Evolutionary conservation across 2,797 vertebrate species (phyloP).

Genomic region (Cichlasoma orientale): DNA sequence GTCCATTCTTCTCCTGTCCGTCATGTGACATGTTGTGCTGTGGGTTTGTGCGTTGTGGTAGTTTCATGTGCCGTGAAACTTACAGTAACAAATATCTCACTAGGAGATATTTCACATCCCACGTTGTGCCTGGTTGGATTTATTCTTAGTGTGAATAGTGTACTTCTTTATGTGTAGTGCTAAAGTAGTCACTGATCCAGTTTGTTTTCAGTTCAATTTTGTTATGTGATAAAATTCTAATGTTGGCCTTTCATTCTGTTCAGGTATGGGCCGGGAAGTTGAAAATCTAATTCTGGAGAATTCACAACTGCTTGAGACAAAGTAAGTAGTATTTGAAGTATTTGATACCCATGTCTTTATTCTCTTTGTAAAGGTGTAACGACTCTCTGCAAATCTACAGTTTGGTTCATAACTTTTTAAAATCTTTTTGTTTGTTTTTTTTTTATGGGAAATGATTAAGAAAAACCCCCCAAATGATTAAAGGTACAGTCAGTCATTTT

Average conservation of each 20-base stretch:
- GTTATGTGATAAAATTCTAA: neutral
- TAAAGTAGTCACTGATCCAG: conserved; percentile 19
- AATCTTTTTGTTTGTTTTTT: neutral
- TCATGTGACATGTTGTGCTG: conserved; percentile 62
- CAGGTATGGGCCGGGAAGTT: conserved; percentile 99
- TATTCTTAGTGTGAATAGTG: conserved; percentile 14
- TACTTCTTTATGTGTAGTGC: conserved; percentile 21
- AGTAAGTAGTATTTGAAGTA: conserved; percentile 82
- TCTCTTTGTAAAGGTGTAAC: neutral
- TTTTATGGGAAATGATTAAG: neutral
- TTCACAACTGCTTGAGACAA: conserved; percentile 96
- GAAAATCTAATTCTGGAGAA: conserved; percentile 98
- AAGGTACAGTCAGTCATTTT: no score
- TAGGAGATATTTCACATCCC: conserved; percentile 40
- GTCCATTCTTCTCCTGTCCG: conserved; percentile 63
- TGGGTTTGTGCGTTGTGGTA: conserved; percentile 45
- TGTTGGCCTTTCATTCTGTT: conserved; percentile 34
- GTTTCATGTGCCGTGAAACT: conserved; percentile 38
- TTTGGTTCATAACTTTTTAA: neutral
- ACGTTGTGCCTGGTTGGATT: conserved; percentile 27
- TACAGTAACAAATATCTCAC: conserved; percentile 32
- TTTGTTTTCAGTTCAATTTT: conserved; percentile 4
- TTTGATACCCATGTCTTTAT: neutral
- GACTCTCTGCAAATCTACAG: neutral
- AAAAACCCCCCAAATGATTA: no score